phyloP scores from a whole-genome alignment of 2,888 invertebrate species.

The Mythimna impura region DNA sequence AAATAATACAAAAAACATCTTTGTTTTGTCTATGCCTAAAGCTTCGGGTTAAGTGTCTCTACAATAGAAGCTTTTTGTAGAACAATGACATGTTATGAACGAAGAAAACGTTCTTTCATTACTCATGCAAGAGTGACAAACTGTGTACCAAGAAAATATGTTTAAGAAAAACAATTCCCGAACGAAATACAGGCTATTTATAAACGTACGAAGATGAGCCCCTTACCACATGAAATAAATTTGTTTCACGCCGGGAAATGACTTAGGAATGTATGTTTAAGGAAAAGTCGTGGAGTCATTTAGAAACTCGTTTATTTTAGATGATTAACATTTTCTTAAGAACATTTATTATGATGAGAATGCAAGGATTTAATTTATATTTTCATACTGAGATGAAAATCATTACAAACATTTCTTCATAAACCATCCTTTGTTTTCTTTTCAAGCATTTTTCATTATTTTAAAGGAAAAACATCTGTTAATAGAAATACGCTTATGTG shows the following conservation, averaged over 20 bases:
- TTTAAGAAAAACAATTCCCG: constrained; percentile 54
- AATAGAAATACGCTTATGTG: neutral
- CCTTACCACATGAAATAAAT: constrained; percentile 45
- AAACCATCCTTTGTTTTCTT: neutral
- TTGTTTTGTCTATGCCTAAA: constrained; percentile 41
- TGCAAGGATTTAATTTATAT: neutral
- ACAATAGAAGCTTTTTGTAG: constrained; percentile 31
- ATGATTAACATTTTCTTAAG: neutral
- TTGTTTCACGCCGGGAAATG: constrained; percentile 34
- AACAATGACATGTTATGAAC: constrained; percentile 23
- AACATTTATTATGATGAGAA: neutral
- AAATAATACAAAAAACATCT: constrained; percentile 32
- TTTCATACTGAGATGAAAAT: neutral
- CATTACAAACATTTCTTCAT: neutral
- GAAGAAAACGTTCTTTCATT: constrained; percentile 48
- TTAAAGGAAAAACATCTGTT: neutral
- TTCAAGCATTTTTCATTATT: too few relatives aligned
- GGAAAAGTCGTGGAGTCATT: constrained; percentile 8
- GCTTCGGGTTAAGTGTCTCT: constrained; percentile 28
- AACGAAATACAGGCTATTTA: constrained; percentile 52
- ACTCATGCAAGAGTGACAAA: constrained; percentile 46
- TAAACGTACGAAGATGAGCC: constrained; percentile 43
- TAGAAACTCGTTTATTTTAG: constrained; percentile 9
- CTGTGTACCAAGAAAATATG: constrained; percentile 29
- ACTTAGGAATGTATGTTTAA: neutral